phyloP scores from a whole-genome alignment of 2,888 invertebrate species.

The Stenichneumon culpator region DNA sequence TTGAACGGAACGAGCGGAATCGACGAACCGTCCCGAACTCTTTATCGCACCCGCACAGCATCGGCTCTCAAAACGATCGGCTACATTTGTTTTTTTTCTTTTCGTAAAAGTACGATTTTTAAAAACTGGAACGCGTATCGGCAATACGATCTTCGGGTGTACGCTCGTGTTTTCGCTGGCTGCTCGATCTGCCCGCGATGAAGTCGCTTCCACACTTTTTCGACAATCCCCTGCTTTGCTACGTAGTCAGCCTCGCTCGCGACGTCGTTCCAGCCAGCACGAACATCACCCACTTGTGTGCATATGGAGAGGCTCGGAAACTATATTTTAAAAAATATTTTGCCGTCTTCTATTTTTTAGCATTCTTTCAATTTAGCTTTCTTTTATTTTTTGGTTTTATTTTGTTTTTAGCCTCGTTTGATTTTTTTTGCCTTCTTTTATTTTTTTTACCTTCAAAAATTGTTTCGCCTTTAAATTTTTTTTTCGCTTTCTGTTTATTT shows the following conservation, averaged over 20 bases:
- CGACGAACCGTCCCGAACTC: slow-evolving; percentile 22
- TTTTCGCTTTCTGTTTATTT: no score
- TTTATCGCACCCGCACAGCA: slow-evolving; percentile 38
- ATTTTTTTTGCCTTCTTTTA: no score
- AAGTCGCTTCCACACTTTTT: slow-evolving; percentile 9
- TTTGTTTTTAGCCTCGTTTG: no score
- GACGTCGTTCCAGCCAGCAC: slow-evolving; percentile 32
- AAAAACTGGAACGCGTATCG: slow-evolving; percentile 33
- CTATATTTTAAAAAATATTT: background rate
- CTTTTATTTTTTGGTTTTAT: no score
- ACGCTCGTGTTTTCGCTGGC: slow-evolving; percentile 26
- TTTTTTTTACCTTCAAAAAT: no score
- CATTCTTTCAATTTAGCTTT: no score
- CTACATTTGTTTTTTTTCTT: slow-evolving; percentile 43
- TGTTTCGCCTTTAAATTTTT: no score
- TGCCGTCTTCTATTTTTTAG: slow-evolving; percentile 1
- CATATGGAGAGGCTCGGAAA: background rate
- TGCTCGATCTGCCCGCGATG: background rate
- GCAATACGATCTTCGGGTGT: slow-evolving; percentile 52
- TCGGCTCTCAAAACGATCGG: slow-evolving; percentile 18
- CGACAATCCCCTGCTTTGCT: background rate
- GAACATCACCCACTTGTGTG: background rate
- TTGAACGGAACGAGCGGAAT: slow-evolving; percentile 19
- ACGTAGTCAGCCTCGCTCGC: slow-evolving; percentile 37
- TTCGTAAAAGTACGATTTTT: slow-evolving; percentile 60